Base-by-base conservation (phyloP, 1,140 invertebrate genomes). In the Lepidotrigona ventralis region DNA sequence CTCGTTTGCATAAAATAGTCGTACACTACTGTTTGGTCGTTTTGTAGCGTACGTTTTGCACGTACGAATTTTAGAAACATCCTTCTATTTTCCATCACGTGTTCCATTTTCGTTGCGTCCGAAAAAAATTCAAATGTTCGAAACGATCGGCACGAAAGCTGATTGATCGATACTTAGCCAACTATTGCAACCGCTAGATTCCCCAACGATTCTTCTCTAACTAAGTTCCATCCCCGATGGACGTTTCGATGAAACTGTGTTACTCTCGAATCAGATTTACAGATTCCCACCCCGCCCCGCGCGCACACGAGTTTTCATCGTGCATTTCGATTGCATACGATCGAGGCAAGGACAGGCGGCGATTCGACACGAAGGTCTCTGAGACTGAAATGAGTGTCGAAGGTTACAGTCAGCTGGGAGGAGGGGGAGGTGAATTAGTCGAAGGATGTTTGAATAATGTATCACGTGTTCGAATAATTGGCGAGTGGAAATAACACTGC, bases 361-460 rank as follows among this genome's bases (percentile, higher is more conserved):
- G n/a, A 78, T 69, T 19, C 26, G 58, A 17, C 2, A 15, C 60
- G 23, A 81, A 81, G 71, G 60, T 51, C 23, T 29, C 29, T n/a
- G 5, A 12, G 23, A 39, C 68, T 54, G 26, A 51, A 39, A 66
- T 21, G 33, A 75, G 58, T 68, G 29, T 51, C 29, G 58, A 86
- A 81, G 70, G 63, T 64, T 64, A 64, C 12, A 72, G 8, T 54
- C 64, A 19, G 14, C 3, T 8, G 46, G 12, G 26, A 5, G 21
- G 2, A 1, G 46, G 33, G 33, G 6, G 26, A 5, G 21, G 1
- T 54, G 64, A 56, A 68, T 78, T 78, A 69, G 33, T 6, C 19
- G 21, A 26, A 51, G 39, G 19, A 33, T 29, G 33, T 29, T 21
- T 60, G 77, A 79, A 79, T 71, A 70, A 79, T 70, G 53, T n/a